These are phyloP conservation scores for Doryteuthis pealeii DNA, from an alignment of 1,140 invertebrate genomes.

Conservation along the genomic window DNA sequence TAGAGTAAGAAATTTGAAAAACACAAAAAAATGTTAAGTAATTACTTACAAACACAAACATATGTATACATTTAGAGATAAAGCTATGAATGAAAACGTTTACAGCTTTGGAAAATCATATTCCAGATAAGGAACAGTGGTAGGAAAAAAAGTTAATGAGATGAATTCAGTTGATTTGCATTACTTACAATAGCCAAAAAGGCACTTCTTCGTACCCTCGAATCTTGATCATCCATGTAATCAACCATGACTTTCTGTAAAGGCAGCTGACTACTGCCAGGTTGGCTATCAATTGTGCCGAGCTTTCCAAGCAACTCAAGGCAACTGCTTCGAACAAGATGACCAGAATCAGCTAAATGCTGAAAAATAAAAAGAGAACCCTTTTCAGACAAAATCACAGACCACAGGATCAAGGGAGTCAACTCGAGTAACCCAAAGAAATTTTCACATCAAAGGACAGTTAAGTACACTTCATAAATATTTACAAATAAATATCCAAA, in stretches of 20 bases:
- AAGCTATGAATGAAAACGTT: too few relatives aligned
- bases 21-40: too few relatives aligned
- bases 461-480: too few relatives aligned
- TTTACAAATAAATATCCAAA: too few relatives aligned
- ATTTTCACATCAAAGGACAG: neutral
- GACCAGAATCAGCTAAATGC: constrained; percentile 73
- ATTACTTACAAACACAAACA: too few relatives aligned
- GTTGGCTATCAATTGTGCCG: constrained; percentile 32
- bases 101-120: too few relatives aligned
- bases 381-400: neutral
- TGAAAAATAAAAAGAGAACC: constrained; percentile 53
- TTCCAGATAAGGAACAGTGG: too few relatives aligned
- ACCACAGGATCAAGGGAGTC: neutral
- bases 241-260: constrained; percentile 38
- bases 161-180: too few relatives aligned
- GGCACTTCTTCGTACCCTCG: constrained; percentile 83
- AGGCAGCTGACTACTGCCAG: constrained; percentile 20
- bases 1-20: too few relatives aligned
- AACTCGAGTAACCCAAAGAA: neutral
- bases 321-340: constrained; percentile 77
- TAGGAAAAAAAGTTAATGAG: too few relatives aligned
- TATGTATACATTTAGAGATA: too few relatives aligned
- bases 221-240: constrained; percentile 72
- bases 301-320: constrained; percentile 69
- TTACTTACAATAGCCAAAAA: constrained; percentile 78